phyloP scores from a whole-genome alignment of 2,113 vertebrate genomes.

The Halcyon senegalensis region DNA sequence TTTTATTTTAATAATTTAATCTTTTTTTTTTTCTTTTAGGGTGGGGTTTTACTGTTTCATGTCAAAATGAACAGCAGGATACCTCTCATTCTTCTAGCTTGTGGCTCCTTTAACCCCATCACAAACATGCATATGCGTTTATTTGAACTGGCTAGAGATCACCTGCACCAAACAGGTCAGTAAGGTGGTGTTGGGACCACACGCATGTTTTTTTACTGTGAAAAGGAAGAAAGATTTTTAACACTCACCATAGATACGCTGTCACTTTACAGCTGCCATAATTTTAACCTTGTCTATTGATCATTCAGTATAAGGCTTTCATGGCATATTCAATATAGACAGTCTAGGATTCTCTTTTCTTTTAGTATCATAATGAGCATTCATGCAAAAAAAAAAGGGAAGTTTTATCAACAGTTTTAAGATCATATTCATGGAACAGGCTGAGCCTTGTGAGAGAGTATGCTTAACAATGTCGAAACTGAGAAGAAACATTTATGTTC shows the following conservation, averaged over 20 bases:
- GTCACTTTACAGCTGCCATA: not conserved
- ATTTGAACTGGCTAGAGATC: conserved; percentile 92
- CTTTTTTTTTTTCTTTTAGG: conserved; percentile 11
- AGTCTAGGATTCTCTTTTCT: not conserved
- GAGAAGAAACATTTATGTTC: not conserved
- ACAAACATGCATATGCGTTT: conserved; percentile 93
- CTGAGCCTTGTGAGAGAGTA: not conserved
- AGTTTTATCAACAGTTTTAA: not conserved
- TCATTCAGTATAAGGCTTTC: not conserved
- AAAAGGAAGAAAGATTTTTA: not conserved
- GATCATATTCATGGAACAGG: not conserved
- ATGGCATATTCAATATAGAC: not conserved
- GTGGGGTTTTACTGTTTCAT: conserved; percentile 26
- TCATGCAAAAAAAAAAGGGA: not conserved
- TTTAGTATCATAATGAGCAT: not conserved
- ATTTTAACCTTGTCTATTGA: not conserved
- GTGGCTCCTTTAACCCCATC: conserved; percentile 93
- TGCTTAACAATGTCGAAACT: not conserved
- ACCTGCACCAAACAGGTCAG: conserved; percentile 90
- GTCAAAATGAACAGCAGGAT: conserved; percentile 78
- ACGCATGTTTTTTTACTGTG: not conserved
- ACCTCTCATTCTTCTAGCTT: conserved; percentile 88
- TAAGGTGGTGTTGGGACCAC: not conserved
- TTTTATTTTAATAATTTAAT: not conserved
- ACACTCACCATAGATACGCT: not conserved